These are phyloP conservation scores for Falco peregrinus DNA, from an alignment of 2,797 vertebrate genomes.

Conservation along the genomic window DNA sequence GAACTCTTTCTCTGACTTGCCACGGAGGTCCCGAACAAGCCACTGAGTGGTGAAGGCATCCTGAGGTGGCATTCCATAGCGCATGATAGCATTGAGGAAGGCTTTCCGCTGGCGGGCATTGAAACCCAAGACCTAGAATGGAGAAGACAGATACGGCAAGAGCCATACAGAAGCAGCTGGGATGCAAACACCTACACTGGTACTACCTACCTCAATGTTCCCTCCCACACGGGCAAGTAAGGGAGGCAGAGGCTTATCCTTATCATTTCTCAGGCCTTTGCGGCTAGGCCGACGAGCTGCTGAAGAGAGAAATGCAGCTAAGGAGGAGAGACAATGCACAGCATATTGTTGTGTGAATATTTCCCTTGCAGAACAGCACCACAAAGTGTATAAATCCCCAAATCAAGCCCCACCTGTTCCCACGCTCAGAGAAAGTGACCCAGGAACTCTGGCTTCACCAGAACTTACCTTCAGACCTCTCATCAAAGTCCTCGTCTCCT, in stretches of 20 bases:
- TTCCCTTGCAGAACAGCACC: not conserved
- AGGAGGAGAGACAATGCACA: not conserved
- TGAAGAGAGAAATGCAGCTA: slow-evolving; percentile 59
- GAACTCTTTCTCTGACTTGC: slow-evolving; percentile 98
- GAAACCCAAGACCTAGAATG: slow-evolving; percentile 90
- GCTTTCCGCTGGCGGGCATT: slow-evolving; percentile 97
- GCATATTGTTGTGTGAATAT: not conserved
- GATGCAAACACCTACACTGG: not conserved
- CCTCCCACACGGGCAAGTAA: slow-evolving; percentile 96
- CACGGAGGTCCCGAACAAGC: slow-evolving; percentile 95
- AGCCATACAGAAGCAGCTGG: not conserved
- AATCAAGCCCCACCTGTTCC: not conserved
- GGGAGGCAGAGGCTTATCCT: slow-evolving; percentile 97
- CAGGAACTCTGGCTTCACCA: not conserved
- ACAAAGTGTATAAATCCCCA: accelerated
- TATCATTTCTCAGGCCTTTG: slow-evolving; percentile 94
- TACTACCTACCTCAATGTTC: slow-evolving; percentile 91
- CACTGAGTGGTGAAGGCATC: slow-evolving; percentile 98
- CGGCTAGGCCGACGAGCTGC: slow-evolving; percentile 92
- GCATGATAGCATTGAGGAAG: slow-evolving; percentile 98
- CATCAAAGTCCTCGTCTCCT: slow-evolving; percentile 98
- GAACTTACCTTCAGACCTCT: slow-evolving; percentile 90
- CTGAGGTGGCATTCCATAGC: slow-evolving; percentile 98
- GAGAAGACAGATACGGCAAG: not conserved
- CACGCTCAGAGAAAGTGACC: not conserved